These are phyloP conservation scores for Carassius carassius DNA, from an alignment of 2,113 vertebrate genomes.

Conservation along the genomic window DNA sequence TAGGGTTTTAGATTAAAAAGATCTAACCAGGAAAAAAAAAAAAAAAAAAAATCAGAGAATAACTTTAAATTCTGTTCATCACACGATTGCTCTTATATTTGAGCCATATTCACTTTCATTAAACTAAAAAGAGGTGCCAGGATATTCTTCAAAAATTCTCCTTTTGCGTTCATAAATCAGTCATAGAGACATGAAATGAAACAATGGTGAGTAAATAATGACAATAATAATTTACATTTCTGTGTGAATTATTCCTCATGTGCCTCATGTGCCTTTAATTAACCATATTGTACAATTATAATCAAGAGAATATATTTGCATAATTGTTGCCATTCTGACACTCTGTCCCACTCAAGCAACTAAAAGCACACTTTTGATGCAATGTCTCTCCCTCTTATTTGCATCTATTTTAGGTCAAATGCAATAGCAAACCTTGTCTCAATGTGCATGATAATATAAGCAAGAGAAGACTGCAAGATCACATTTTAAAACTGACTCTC, in stretches of 20 bases:
- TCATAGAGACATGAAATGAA: background rate
- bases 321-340: background rate
- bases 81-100: too few relatives aligned
- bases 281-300: too few relatives aligned
- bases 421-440: background rate
- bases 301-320: too few relatives aligned
- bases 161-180: too few relatives aligned
- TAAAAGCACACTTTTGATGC: constrained; percentile 1
- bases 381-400: background rate
- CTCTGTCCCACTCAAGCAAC: background rate
- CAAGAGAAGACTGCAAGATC: background rate
- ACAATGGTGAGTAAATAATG: background rate
- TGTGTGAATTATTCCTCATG: background rate
- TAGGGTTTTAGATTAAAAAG: too few relatives aligned
- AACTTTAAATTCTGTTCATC: background rate
- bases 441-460: background rate
- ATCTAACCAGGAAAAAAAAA: too few relatives aligned
- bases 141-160: too few relatives aligned
- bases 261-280: background rate
- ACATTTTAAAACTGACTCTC: background rate
- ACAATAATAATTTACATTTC: background rate
- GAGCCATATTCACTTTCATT: too few relatives aligned
- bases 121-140: too few relatives aligned
- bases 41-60: background rate
- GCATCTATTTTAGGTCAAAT: background rate